Evolutionary conservation across 2,797 vertebrate species (phyloP).

Genomic region (Pyrocephalus nanus): DNA sequence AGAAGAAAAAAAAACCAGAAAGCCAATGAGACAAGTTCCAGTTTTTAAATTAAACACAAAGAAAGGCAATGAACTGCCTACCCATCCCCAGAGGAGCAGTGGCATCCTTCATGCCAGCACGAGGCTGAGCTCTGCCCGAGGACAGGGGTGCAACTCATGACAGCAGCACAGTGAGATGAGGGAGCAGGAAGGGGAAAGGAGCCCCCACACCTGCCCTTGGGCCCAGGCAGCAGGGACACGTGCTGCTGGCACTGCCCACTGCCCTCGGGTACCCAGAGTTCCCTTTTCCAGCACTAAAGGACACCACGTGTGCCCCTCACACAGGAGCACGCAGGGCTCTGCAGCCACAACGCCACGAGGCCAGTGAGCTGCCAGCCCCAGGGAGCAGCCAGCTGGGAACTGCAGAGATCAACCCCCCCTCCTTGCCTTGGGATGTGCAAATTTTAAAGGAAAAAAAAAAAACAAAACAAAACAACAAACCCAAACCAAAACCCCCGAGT

Average conservation of each 20-base stretch:
- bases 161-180: background rate
- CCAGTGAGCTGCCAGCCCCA: background rate
- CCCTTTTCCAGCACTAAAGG: background rate
- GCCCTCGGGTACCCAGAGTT: background rate
- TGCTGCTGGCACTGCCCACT: background rate
- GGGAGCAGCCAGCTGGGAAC: background rate
- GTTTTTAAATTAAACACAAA: slow-evolving; percentile 52
- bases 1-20: background rate
- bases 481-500: background rate
- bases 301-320: accelerated
- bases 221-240: background rate
- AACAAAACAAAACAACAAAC: background rate
- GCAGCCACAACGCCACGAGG: background rate
- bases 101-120: slow-evolving; percentile 27
- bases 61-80: slow-evolving; percentile 54
- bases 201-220: background rate
- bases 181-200: background rate
- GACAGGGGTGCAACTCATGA: background rate
- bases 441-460: background rate
- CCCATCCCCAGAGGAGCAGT: slow-evolving; percentile 29
- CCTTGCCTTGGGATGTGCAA: slow-evolving; percentile 12
- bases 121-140: background rate
- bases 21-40: slow-evolving; percentile 54
- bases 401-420: background rate
- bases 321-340: background rate